Evolutionary conservation across 1,140 invertebrate species (phyloP).

Genomic region (Tetraneura akinire): DNA sequence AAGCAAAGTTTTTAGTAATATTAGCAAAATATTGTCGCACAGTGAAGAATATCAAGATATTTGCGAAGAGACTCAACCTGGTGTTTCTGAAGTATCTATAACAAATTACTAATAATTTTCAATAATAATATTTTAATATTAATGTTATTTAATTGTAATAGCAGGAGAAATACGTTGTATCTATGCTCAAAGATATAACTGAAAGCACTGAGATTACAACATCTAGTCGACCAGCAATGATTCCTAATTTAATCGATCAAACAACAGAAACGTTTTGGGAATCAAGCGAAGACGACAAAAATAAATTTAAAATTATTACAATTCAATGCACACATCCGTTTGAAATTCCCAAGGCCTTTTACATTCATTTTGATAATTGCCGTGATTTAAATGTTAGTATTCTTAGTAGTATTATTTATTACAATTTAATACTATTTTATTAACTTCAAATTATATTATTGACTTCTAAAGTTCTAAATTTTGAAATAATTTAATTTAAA

Average conservation of each 20-base stretch:
- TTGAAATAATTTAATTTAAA: too few relatives aligned
- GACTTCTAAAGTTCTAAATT: too few relatives aligned
- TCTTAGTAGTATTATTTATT: too few relatives aligned
- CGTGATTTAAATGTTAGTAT: constrained; percentile 79
- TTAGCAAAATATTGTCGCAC: constrained; percentile 89
- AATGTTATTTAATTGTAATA: constrained; percentile 53
- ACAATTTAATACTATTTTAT: too few relatives aligned
- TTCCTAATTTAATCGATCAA: constrained; percentile 86
- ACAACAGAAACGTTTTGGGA: constrained; percentile 99
- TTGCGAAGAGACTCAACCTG: constrained; percentile 66
- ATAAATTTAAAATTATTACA: constrained; percentile 81
- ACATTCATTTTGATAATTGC: constrained; percentile 91
- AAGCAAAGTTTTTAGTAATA: constrained; percentile 93
- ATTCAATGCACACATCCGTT: constrained; percentile 63
- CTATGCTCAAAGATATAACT: constrained; percentile 71
- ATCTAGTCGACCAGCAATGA: constrained; percentile 91
- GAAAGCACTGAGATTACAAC: constrained; percentile 77
- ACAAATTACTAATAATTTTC: background rate
- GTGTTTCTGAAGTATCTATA: constrained; percentile 56
- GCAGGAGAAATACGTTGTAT: constrained; percentile 63
- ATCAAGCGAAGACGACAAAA: constrained; percentile 93
- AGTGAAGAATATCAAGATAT: constrained; percentile 74
- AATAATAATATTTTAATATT: too few relatives aligned
- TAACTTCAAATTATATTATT: too few relatives aligned
- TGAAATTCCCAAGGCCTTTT: constrained; percentile 69